Conservation (phyloP, 2,888 invertebrate genomes). For the Sicus ferrugineus region DNA sequence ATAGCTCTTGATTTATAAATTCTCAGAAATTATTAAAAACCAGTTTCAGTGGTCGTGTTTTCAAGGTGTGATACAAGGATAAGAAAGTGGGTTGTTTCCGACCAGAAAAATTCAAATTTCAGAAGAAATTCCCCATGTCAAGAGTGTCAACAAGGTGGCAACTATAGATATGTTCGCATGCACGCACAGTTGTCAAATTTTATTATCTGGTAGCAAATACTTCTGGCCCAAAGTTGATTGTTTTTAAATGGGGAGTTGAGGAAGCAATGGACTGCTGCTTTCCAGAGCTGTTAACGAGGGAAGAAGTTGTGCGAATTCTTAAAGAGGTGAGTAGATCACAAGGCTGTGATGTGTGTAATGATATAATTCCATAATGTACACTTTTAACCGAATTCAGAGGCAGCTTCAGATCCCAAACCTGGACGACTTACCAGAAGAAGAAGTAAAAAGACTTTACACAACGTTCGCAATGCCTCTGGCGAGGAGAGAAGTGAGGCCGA, state of each 20-base stretch:
- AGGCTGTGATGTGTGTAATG: too few relatives aligned
- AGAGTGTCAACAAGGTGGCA: too few relatives aligned
- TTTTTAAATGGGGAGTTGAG: too few relatives aligned
- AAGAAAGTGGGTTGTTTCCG: too few relatives aligned
- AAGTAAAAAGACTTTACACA: conserved; percentile 49
- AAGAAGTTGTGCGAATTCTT: conserved; percentile 48
- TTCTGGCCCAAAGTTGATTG: background rate
- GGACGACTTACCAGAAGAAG: conserved; percentile 43
- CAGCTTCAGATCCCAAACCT: conserved; percentile 46
- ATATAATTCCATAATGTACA: background rate
- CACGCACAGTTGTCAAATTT: too few relatives aligned
- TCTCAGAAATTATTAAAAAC: too few relatives aligned
- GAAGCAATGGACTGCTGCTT: conserved; percentile 44
- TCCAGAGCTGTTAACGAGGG: conserved; percentile 44
- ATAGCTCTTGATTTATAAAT: too few relatives aligned
- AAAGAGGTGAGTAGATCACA: conserved; percentile 45
- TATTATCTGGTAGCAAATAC: background rate
- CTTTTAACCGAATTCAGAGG: conserved; percentile 42
- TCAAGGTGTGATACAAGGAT: too few relatives aligned
- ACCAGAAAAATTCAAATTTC: too few relatives aligned
- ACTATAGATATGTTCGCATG: too few relatives aligned
- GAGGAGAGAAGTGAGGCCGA: conserved; percentile 34
- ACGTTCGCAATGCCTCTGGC: conserved; percentile 51
- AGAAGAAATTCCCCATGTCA: too few relatives aligned
- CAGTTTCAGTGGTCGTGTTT: too few relatives aligned